Evolutionary conservation across 1,140 invertebrate species (phyloP), one percentile per base, ranked within the genome.

Genomic region (Macrobrachium nipponense): DNA sequence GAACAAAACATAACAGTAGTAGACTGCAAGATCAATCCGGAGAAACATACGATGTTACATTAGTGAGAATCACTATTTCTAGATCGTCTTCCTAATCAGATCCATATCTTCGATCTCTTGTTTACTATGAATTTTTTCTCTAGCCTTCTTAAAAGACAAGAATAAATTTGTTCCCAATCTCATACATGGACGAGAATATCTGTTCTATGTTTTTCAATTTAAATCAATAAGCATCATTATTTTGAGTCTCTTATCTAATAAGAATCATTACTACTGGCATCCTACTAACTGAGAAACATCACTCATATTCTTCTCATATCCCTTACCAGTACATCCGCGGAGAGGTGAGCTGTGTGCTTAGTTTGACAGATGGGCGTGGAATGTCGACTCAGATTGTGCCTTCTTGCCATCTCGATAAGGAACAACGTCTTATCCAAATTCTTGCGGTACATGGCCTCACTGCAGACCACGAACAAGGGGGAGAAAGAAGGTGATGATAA

Each of bases 291-390:
- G 18, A 80, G 12, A 23, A 23, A 80, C 60, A n/a, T 58, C 15
- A 27, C 14, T 20, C 36, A 36, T 43, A 12, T 18, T 12, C 27
- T 58, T 12, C 10, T 12, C 23, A 60, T n/a, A 43, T 77, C 12
- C 58, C 80, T 43, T 89, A 91, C 91, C 88, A 91, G 80, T n/a
- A 89, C 81, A 51, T 89, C 85, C 36, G 90, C 88, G 7, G 90
- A 89, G 36, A 91, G 89, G 36, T 91, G 77, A 12, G 90, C 90
- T 15, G 91, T 91, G 6, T 90, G 81, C 87, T 91, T 91, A 0
- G 90, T 88, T 87, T 91, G 91, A 5, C 82, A 84, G 43, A 83
- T 75, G 62, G 87, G 87, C 17, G 90, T 89, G 5, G 90, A 12
- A 23, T 58, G 89, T 0, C 87, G 84, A 2, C 75, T 80, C 62